A percentile compares a stretch with the other conserved stretches of the same genome.
phyloP scores from a whole-genome alignment of 2,113 vertebrate genomes.

The Eolophus roseicapilla region DNA sequence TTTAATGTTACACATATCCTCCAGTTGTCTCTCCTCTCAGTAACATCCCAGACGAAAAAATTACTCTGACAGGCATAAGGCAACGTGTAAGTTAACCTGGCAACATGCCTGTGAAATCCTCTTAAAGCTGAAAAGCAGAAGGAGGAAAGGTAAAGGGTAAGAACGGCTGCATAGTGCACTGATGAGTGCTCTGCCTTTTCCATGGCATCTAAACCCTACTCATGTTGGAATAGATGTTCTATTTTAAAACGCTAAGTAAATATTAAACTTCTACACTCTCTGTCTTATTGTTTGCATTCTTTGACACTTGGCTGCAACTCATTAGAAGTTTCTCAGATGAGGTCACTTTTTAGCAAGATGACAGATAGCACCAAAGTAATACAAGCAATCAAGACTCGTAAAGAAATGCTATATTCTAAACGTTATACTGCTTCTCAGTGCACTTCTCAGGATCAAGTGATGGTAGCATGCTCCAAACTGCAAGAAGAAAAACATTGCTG shows the following conservation, averaged over 20 bases:
- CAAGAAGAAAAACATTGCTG: not conserved
- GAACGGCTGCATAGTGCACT: not conserved
- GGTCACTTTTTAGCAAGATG: not conserved
- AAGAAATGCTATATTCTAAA: not conserved
- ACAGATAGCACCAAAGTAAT: not conserved
- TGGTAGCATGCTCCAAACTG: not conserved
- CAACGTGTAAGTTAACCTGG: not conserved
- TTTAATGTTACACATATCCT: not conserved
- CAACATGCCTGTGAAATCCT: not conserved
- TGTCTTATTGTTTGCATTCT: constrained; percentile 31
- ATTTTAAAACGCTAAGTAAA: constrained; percentile 44
- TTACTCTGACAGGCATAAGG: not conserved
- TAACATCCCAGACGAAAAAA: not conserved
- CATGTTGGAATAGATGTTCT: not conserved
- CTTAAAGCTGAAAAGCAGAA: not conserved
- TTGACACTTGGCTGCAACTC: not conserved
- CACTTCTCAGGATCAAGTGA: not conserved
- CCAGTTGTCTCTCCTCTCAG: not conserved
- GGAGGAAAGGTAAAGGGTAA: not conserved
- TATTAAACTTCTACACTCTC: not conserved
- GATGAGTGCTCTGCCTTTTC: not conserved
- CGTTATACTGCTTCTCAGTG: not conserved
- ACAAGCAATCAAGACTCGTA: not conserved
- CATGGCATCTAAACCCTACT: not conserved
- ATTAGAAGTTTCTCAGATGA: not conserved